phyloP scores from a whole-genome alignment of 2,888 invertebrate genomes.

The Lamellibrachia satsuma region DNA sequence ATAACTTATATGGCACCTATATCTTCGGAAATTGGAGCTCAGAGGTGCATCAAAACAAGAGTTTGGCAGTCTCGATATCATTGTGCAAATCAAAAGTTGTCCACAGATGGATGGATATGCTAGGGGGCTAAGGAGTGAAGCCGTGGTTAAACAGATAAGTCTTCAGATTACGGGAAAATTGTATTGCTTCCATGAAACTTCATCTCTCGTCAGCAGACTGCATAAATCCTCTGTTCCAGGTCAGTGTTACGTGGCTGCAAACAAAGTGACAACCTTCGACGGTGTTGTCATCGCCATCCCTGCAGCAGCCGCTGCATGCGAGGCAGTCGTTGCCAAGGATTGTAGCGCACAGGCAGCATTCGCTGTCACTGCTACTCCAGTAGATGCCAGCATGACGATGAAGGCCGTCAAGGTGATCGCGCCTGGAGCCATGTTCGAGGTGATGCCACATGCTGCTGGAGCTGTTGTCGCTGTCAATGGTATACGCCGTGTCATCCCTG shows the following conservation, averaged over 20 bases:
- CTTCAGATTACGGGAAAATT: no score
- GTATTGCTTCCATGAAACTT: no score
- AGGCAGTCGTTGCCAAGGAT: background rate
- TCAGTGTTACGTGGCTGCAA: background rate
- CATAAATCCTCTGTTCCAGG: background rate
- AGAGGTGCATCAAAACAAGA: no score
- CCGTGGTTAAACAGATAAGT: no score
- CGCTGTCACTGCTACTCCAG: background rate
- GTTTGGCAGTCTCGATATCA: no score
- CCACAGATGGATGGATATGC: no score
- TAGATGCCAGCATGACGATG: background rate
- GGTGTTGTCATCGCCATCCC: background rate
- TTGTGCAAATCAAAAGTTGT: no score
- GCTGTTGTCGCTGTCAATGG: background rate
- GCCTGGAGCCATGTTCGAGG: background rate
- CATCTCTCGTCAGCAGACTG: no score
- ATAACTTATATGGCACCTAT: no score
- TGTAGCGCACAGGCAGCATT: background rate
- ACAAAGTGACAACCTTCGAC: background rate
- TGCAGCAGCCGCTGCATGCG: background rate
- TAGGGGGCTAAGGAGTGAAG: no score
- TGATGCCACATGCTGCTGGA: background rate
- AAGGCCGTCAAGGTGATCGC: background rate
- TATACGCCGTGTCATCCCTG: background rate
- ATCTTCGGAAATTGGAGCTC: no score